Percentiles rank a stretch among this genome's conserved stretches.
phyloP scores from a whole-genome alignment of 2,888 invertebrate genomes.

The Pollenia amentaria region DNA sequence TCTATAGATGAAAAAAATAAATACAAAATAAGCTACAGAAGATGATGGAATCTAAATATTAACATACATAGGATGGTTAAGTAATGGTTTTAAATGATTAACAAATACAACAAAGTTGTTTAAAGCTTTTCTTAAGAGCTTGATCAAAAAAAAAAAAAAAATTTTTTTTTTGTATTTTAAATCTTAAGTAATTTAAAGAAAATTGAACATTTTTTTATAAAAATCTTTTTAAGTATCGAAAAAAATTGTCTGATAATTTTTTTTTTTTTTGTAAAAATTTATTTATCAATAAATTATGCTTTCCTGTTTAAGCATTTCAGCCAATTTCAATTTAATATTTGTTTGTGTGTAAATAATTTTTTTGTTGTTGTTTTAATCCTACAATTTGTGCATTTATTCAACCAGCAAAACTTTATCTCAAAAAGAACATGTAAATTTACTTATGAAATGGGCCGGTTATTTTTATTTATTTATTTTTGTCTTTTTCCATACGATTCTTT shows the following conservation, averaged over 20 bases:
- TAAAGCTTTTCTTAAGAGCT: constrained; percentile 33
- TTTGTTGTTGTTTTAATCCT: constrained; percentile 41
- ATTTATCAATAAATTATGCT: constrained; percentile 74
- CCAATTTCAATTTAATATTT: constrained; percentile 67
- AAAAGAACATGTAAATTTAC: constrained; percentile 77
- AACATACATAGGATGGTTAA: constrained; percentile 69
- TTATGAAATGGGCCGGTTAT: constrained; percentile 76
- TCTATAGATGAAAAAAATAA: constrained; percentile 31
- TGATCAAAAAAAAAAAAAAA: constrained; percentile 1
- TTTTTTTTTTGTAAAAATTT: constrained; percentile 60
- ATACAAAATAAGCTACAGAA: constrained; percentile 18
- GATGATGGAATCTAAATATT: constrained; percentile 72
- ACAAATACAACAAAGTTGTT: constrained; percentile 62
- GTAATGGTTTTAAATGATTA: constrained; percentile 71
- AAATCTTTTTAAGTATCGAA: constrained; percentile 45
- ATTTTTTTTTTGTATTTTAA: constrained; percentile 29
- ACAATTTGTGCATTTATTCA: constrained; percentile 68
- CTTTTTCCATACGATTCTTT: constrained; percentile 33
- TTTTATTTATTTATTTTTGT: constrained; percentile 56
- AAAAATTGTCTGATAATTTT: constrained; percentile 56
- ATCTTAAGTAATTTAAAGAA: constrained; percentile 47
- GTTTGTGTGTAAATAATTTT: constrained; percentile 17
- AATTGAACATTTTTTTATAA: constrained; percentile 3
- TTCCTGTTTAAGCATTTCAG: constrained; percentile 74
- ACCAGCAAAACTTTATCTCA: constrained; percentile 71